Evolutionary conservation across 2,113 vertebrate genomes (phyloP).

Genomic region (Gobiocypris rarus): DNA sequence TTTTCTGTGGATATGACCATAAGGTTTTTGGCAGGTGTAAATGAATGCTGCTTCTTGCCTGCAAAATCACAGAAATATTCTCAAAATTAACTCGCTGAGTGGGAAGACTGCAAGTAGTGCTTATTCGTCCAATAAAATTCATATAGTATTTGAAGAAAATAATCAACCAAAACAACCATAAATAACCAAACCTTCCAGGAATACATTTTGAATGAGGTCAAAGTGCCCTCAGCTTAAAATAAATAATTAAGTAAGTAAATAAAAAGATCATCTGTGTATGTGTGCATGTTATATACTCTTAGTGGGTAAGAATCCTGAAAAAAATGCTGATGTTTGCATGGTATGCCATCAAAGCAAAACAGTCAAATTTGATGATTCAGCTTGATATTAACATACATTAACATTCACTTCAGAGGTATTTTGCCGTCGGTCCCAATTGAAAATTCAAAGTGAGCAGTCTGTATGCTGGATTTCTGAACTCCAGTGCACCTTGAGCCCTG

Average conservation of each 20-base stretch:
- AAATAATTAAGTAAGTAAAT: background rate
- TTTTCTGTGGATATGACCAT: conserved; percentile 20
- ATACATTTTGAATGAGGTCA: background rate
- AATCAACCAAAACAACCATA: background rate
- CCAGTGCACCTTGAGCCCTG: background rate
- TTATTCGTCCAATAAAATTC: background rate
- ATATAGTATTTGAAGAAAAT: background rate
- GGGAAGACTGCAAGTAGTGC: background rate
- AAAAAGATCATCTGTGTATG: background rate
- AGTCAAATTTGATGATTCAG: conserved; percentile 67
- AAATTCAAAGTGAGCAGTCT: conserved; percentile 68
- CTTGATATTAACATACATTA: conserved; percentile 63
- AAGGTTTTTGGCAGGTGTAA: conserved; percentile 28
- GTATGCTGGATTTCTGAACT: conserved; percentile 33
- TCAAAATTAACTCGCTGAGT: background rate
- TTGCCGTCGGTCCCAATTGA: conserved; percentile 68
- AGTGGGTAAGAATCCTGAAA: background rate
- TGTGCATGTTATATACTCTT: background rate
- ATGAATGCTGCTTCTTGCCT: background rate
- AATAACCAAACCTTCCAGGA: background rate
- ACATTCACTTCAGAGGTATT: conserved; percentile 67
- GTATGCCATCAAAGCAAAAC: conserved; percentile 60
- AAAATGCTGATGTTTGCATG: conserved; percentile 63
- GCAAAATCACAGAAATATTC: background rate
- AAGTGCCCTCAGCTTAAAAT: background rate